Base-by-base conservation (phyloP, 2,797 vertebrate genomes). In the Trematomus bernacchii region DNA sequence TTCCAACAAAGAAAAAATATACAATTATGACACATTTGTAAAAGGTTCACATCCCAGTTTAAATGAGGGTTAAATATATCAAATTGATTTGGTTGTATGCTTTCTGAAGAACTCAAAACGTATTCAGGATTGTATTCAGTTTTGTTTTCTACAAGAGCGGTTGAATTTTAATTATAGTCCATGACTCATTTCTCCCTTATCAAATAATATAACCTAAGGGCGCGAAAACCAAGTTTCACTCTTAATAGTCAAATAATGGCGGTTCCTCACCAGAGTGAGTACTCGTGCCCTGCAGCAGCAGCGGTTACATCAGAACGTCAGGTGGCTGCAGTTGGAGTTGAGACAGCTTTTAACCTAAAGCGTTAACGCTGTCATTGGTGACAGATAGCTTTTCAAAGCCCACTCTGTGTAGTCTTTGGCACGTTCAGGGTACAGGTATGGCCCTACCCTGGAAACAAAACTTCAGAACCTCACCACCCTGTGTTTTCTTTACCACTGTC, bases 401-500 rank as follows among this genome's bases (percentile, higher is more conserved):
- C 72, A 76, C 79, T 13, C 10, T 19, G n/a, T 88, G 86, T 91
- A 61, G 87, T 85, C 72, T 89, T 91, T 91, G 90, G 86, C 90
- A 87, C 14, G 16, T 81, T 86, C 21, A 52, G 40, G 77, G 68
- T 61, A 73, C 79, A 90, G 87, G 85, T 89, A 89, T 44, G 33
- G 77, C 77, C 85, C 88, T 71, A 66, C 91, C 88, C 89, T 89
- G 89, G 87, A 91, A 92, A 92, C 79, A 73, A 9, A 57, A 23
- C 51, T 71, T 71, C 62, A 85, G 61, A 37, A 37, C 33, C 33
- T 66, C 84, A 65, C 64, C 82, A 54, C 47, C 50, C 60, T 71
- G 51, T 87, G 86, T 91, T 89, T 87, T 87, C 79, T 83, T 85
- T 88, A 43, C 70, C 8, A 16, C 77, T 59, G 71, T 62, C 69